These are phyloP conservation scores for Cardiocondyla obscurior DNA, from an alignment of 1,140 invertebrate species.

Conservation along the genomic window DNA sequence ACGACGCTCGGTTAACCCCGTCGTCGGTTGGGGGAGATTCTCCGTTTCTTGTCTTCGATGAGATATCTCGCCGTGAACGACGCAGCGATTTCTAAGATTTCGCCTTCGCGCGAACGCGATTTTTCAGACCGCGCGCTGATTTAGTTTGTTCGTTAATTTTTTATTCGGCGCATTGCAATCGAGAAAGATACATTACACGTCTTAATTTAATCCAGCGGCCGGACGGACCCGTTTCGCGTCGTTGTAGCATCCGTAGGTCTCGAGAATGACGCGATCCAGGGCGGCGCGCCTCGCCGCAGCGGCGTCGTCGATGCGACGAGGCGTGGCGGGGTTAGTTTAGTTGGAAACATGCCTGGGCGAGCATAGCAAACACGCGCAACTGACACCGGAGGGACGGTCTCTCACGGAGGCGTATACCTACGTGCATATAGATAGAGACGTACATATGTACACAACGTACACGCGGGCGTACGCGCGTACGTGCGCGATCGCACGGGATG, in stretches of 20 bases:
- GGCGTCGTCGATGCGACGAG: constrained; percentile 77
- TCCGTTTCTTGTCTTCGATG: constrained; percentile 22
- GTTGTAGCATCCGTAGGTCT: constrained; percentile 57
- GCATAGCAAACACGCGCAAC: constrained; percentile 82
- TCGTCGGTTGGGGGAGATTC: constrained; percentile 51
- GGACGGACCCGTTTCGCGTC: background rate
- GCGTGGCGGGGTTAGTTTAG: constrained; percentile 81
- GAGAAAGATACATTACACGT: background rate
- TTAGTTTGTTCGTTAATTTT: background rate
- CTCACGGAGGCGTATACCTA: constrained; percentile 74
- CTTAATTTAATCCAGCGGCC: constrained; percentile 1
- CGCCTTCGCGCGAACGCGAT: background rate
- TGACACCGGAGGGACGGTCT: constrained; percentile 79
- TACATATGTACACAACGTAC: constrained; percentile 28
- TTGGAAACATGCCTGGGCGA: constrained; percentile 81
- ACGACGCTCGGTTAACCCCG: constrained; percentile 60
- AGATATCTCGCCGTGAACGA: background rate
- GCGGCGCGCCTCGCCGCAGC: constrained; percentile 71
- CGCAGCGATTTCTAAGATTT: constrained; percentile 19
- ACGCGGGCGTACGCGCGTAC: background rate
- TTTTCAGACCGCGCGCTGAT: too few species aligned
- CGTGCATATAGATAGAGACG: constrained; percentile 63
- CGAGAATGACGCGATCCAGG: constrained; percentile 64
- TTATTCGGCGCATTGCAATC: background rate
- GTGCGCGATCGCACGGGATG: background rate